phyloP scores from a whole-genome alignment of 2,797 vertebrate species.

The Siniperca scherzeri region DNA sequence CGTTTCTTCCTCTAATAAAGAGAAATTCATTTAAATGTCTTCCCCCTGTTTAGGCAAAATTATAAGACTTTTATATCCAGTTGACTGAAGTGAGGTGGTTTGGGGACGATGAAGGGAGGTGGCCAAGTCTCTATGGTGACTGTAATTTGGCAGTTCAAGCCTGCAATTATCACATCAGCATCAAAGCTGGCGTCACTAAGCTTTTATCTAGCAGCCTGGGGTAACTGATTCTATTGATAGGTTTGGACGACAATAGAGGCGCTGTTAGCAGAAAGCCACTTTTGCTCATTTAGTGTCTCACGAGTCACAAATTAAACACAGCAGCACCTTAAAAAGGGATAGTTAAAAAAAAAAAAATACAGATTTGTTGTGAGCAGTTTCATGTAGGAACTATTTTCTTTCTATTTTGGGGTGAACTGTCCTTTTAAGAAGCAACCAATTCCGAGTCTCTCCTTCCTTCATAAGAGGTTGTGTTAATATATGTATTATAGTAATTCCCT shows the following conservation, averaged over 20 bases:
- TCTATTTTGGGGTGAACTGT: too few relatives aligned
- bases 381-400: too few relatives aligned
- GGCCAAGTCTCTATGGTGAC: constrained; percentile 41
- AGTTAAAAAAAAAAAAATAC: too few relatives aligned
- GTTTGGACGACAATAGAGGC: constrained; percentile 44
- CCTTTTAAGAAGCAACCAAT: constrained; percentile 4
- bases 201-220: constrained; percentile 46
- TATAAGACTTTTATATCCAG: constrained; percentile 21
- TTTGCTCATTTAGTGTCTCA: constrained; percentile 33
- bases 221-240: constrained; percentile 39
- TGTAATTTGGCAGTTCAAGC: constrained; percentile 63
- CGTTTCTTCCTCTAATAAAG: constrained; percentile 13
- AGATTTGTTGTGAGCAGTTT: too few relatives aligned
- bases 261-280: constrained; percentile 24
- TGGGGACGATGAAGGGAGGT: constrained; percentile 22
- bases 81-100: constrained; percentile 17
- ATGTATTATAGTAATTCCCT: background rate
- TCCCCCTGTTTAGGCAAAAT: constrained; percentile 2
- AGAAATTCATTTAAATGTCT: constrained; percentile 16
- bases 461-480: background rate
- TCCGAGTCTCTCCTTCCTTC: background rate
- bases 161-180: constrained; percentile 70
- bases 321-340: background rate
- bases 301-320: constrained; percentile 39
- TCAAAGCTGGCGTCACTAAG: constrained; percentile 54